Percentiles rank a stretch among this genome's conserved stretches.
These are phyloP conservation scores for Hormiphora californensis DNA, from an alignment of 37 sponge, comb jelly and placozoan species.

Conservation along the genomic window DNA sequence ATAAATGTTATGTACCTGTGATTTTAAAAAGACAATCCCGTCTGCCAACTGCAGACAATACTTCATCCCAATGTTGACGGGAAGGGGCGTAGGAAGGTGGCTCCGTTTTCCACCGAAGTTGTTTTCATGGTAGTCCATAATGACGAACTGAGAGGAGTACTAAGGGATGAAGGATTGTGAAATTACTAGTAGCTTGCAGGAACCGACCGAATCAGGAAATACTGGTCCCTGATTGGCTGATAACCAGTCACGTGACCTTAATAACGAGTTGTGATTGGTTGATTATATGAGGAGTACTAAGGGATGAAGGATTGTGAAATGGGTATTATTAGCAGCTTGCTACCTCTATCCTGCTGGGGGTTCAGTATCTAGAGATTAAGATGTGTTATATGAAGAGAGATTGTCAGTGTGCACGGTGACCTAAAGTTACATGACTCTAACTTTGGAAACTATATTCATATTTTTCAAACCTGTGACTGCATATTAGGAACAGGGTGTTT, in stretches of 20 bases:
- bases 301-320: not conserved
- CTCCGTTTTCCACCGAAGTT: conserved; percentile 47
- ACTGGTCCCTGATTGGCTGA: too few species aligned
- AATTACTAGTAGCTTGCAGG: too few species aligned
- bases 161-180: conserved; percentile 3
- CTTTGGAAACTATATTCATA: too few species aligned
- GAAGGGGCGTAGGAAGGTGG: not conserved
- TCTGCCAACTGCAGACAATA: conserved; percentile 38
- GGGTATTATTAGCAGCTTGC: too few species aligned
- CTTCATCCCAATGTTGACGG: conserved; percentile 43
- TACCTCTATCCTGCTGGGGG: too few species aligned
- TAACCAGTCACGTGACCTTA: too few species aligned
- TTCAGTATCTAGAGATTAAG: too few species aligned
- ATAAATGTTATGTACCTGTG: too few species aligned
- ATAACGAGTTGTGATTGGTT: conserved; percentile 41
- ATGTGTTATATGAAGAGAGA: too few species aligned
- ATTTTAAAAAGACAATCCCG: conserved; percentile 16
- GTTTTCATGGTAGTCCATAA: conserved; percentile 45
- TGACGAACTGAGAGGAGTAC: conserved; percentile 48
- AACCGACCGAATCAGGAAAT: too few species aligned
- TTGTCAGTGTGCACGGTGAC: too few species aligned
- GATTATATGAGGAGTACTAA: conserved; percentile 48
- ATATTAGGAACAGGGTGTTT: conserved; percentile 45
- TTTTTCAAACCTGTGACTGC: conserved; percentile 33
- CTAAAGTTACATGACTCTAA: too few species aligned